A percentile compares a stretch with the other conserved stretches of the same genome.
Evolutionary conservation across 2,113 vertebrate species (phyloP).

Genomic region (Willisornis vidua): DNA sequence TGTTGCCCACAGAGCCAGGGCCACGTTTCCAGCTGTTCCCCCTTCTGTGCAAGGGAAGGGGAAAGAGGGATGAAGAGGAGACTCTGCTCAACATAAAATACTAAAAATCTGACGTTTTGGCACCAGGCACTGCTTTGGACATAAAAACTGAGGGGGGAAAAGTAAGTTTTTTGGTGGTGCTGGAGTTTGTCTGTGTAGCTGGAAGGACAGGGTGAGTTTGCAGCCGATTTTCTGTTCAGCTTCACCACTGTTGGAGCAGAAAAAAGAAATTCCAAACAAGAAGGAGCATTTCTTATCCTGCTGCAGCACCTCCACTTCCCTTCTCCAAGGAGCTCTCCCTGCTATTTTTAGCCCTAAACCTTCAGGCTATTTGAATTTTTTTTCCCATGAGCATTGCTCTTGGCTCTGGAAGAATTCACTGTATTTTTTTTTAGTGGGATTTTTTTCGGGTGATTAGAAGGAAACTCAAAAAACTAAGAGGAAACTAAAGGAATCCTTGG

Average conservation of each 20-base stretch:
- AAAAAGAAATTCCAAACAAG: background rate
- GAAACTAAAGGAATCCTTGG: background rate
- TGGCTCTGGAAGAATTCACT: fast-evolving
- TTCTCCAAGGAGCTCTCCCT: background rate
- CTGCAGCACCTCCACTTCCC: background rate
- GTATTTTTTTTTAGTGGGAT: fast-evolving
- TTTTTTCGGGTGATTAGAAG: background rate
- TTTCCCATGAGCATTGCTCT: background rate
- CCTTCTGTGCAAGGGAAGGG: background rate
- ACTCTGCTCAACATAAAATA: fast-evolving
- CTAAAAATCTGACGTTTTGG: fast-evolving
- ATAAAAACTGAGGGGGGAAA: fast-evolving
- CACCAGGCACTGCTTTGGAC: fast-evolving
- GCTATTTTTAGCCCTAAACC: background rate
- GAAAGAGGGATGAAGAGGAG: background rate
- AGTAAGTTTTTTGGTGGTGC: fast-evolving
- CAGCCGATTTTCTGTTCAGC: background rate
- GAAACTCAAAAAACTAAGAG: fast-evolving
- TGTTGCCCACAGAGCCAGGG: background rate
- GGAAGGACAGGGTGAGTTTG: background rate
- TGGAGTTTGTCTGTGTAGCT: fast-evolving
- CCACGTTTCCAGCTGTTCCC: background rate
- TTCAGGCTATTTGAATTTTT: background rate
- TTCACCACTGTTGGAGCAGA: background rate
- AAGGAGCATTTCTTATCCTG: background rate